phyloP scores from a whole-genome alignment of 2,888 invertebrate species.

The Vanessa cardui region DNA sequence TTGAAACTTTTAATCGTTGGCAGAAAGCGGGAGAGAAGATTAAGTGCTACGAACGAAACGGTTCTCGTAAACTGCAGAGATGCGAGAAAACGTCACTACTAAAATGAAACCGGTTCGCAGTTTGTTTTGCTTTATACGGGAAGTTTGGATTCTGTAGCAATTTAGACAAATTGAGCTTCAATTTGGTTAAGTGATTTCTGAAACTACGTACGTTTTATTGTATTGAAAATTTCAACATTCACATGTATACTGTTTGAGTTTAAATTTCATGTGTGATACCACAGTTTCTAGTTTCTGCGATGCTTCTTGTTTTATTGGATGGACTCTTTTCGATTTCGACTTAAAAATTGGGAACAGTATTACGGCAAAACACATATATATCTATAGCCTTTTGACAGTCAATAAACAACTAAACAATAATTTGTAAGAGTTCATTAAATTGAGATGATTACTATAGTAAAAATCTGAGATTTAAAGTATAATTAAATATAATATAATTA shows the following conservation, averaged over 20 bases:
- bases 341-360: neutral
- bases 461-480: no score
- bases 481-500: no score
- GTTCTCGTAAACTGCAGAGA: conserved; percentile 23
- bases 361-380: no score
- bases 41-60: conserved; percentile 36
- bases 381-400: no score
- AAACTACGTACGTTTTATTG: conserved; percentile 19
- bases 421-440: no score
- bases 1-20: conserved; percentile 42
- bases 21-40: conserved; percentile 32
- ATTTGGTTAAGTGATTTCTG: conserved; percentile 31
- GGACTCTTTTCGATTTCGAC: neutral
- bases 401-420: no score
- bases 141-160: conserved; percentile 24
- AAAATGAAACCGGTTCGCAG: conserved; percentile 26
- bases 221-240: conserved; percentile 16
- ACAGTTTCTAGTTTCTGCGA: neutral
- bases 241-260: neutral
- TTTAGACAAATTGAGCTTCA: conserved; percentile 34
- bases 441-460: no score
- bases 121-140: conserved; percentile 33
- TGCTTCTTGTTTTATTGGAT: neutral
- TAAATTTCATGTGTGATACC: neutral
- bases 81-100: conserved; percentile 20